Evolutionary conservation across 1,140 invertebrate genomes (phyloP).

Genomic region (Drosophila dunni): DNA sequence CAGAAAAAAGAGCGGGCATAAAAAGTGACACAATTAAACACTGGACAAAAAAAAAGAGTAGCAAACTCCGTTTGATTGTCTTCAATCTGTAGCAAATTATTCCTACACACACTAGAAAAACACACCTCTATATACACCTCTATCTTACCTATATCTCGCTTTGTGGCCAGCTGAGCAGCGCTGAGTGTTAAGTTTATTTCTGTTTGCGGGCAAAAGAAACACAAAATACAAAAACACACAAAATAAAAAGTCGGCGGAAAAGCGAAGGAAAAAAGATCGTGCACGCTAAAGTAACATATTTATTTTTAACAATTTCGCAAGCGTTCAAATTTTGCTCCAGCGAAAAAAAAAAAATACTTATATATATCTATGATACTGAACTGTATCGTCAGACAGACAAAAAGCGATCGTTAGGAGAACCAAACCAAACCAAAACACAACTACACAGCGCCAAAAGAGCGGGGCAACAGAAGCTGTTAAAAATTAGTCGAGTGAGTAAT

Average conservation of each 20-base stretch:
- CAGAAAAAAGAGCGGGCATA: slow-evolving; percentile 19
- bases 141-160: slow-evolving; percentile 18
- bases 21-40: slow-evolving; percentile 57
- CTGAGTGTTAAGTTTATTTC: slow-evolving; percentile 78
- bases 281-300: slow-evolving; percentile 73
- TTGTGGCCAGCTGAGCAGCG: slow-evolving; percentile 35
- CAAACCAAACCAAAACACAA: slow-evolving; percentile 38
- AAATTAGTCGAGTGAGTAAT: slow-evolving; percentile 71
- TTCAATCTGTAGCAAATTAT: slow-evolving; percentile 35
- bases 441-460: slow-evolving; percentile 29
- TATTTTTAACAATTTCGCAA: slow-evolving; percentile 81
- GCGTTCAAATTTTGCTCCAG: slow-evolving; percentile 73
- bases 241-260: slow-evolving; percentile 46
- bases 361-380: slow-evolving; percentile 19
- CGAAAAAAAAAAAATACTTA: slow-evolving; percentile 32
- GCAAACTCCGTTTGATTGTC: slow-evolving; percentile 24
- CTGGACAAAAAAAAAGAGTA: neutral
- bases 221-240: slow-evolving; percentile 31
- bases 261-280: slow-evolving; percentile 52
- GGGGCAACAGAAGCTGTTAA: slow-evolving; percentile 40
- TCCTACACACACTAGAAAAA: slow-evolving; percentile 21
- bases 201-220: slow-evolving; percentile 52
- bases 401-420: slow-evolving; percentile 55
- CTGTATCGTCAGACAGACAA: slow-evolving; percentile 31
- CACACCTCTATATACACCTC: slow-evolving; percentile 23